Base-by-base conservation (phyloP, 2,888 invertebrate species). In the Neoscelio sp. region DNA sequence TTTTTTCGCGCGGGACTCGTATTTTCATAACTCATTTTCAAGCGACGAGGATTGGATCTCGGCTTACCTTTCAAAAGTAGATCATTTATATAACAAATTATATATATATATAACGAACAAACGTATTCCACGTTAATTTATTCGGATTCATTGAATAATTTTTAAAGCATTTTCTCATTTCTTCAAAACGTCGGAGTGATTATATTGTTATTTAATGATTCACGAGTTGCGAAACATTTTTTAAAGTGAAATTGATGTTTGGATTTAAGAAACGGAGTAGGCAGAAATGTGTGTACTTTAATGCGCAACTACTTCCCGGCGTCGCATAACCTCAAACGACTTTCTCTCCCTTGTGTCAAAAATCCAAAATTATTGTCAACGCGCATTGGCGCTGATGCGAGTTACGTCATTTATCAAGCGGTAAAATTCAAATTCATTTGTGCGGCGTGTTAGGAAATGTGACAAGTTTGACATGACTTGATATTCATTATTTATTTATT, bases 281-380 rank as follows among this genome's bases (percentile, higher is more conserved):
- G 40, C 28, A 40, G 28, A 46, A 56, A 23, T 46, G 33, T 23
- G 46, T 58, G n/a, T n/a, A n/a, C n/a, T 46, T 35, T 15, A 64
- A 30, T 33, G 52, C 12, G 17, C 38, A 26, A 15, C 68, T 23
- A 58, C 56, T 58, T 68, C 68, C 56, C 1, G 8, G 28, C n/a
- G 28, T 28, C 28, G 7, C 28, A 7, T 28, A 8, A 28, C 1
- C 28, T 28, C 28, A 28, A 7, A 4, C 4, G 28, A 28, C 28
- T 28, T 28, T 28, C 28, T 28, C 28, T 28, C 28, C 1, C 28
- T 2, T 1, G 28, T 28, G 7, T 28, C 28, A 28, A 28, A 28
- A 28, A 28, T 28, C 28, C 28, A n/a, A 28, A 28, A 28, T 28
- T 28, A 28, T 28, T 28, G 28, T 28, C 28, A 28, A 28, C 28